Base-by-base conservation (phyloP, 2,888 invertebrate genomes). In the Geophilus truncorum region DNA sequence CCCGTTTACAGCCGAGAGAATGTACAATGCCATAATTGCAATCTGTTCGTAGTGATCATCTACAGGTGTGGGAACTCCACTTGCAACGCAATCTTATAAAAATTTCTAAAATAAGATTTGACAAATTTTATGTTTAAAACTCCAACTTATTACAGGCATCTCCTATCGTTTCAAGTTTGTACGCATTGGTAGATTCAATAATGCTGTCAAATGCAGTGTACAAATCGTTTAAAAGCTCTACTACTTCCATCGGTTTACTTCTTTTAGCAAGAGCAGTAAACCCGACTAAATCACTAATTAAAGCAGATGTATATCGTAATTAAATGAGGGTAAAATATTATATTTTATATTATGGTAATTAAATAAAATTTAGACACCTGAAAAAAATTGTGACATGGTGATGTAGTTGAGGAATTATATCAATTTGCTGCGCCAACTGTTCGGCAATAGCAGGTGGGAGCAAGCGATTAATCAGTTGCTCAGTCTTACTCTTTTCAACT, bases 91-190 rank as follows among this genome's bases (percentile, higher is more conserved):
- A 34, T 78, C 78, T 78, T 7, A 30, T 6, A 15, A 18, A 9
- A 62, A 62, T 40, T 10, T 12, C 10, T n/a, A 40, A 2, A 70
- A 21, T 9, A 15, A 70, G 21, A 5, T n/a, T 70, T 0, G 1
- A 0, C 4, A 57, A 57, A 57, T 21, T 7, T 57, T 7, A 57
- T 7, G 12, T 7, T 23, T 57, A 18, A 5, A 3, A 15, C 30
- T 32, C 21, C 5, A 78, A n/a, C n/a, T n/a, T n/a, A 79, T 57
- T 82, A 77, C 82, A 82, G n/a, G 82, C 82, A 81, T 82, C 82
- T n/a, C n/a, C n/a, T n/a, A n/a, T n/a, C n/a, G n/a, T n/a, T n/a
- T n/a, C n/a, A n/a, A n/a, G n/a, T n/a, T 82, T 82, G 75, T 82
- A 82, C 12, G 77, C 82, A 30, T 82, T 81, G 70, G 77, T 79